Percentiles rank a stretch among this genome's conserved stretches.
Conservation (phyloP, 1,140 invertebrate genomes). For the Drosophila nannoptera region DNA sequence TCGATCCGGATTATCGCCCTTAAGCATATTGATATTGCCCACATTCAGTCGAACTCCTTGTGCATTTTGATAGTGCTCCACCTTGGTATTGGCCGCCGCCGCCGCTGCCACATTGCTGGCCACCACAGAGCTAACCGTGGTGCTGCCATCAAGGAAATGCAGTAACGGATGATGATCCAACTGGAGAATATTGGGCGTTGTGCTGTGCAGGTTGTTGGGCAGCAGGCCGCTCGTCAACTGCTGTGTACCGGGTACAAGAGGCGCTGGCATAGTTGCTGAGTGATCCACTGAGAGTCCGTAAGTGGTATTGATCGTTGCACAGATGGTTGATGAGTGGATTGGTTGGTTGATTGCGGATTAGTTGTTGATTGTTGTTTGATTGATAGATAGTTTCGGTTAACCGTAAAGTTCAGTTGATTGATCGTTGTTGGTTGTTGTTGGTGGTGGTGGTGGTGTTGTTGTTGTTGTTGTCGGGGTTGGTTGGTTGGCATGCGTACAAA, state of each 20-base stretch:
- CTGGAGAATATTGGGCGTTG: conserved; percentile 65
- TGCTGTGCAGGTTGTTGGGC: conserved; percentile 66
- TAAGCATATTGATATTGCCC: conserved; percentile 67
- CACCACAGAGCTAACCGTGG: conserved; percentile 73
- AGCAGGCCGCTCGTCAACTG: conserved; percentile 62
- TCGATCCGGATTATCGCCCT: conserved; percentile 76
- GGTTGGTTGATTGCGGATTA: conserved; percentile 20
- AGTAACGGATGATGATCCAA: conserved; percentile 74
- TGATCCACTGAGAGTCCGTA: conserved; percentile 61
- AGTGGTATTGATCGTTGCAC: conserved; percentile 23
- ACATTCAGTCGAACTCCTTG: conserved; percentile 53
- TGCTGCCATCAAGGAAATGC: conserved; percentile 76
- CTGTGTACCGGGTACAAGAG: conserved; percentile 60
- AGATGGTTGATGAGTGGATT: conserved; percentile 3
- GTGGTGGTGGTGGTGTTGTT: conserved; percentile 40
- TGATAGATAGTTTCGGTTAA: conserved; percentile 13
- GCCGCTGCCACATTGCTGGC: conserved; percentile 47
- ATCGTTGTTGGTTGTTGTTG: conserved; percentile 36
- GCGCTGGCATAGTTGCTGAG: conserved; percentile 60
- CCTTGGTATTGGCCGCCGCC: conserved; percentile 54
- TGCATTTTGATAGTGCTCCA: conserved; percentile 56
- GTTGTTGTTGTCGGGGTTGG: conserved; percentile 36
- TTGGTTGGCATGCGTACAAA: conserved; percentile 74
- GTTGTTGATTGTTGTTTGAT: conserved; percentile 14
- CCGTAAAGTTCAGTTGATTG: conserved; percentile 17